Evolutionary conservation across 2,797 vertebrate species (phyloP).

Genomic region (Scyliorhinus canicula): DNA sequence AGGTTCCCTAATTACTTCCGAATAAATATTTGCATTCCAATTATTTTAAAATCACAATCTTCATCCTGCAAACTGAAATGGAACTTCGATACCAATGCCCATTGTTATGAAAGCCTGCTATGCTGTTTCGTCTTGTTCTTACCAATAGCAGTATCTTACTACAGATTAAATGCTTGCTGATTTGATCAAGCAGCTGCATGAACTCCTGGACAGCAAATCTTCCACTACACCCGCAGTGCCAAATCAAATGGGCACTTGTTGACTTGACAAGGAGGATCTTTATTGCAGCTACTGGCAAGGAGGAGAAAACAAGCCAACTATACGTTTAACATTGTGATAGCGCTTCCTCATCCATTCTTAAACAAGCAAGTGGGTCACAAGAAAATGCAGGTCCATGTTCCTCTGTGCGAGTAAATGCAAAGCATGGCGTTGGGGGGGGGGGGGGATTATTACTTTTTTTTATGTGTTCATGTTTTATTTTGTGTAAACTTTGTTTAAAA

Average conservation of each 20-base stretch:
- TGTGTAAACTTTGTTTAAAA: too few species aligned
- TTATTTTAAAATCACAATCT: not conserved
- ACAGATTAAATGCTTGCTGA: not conserved
- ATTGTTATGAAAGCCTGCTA: not conserved
- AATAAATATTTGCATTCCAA: not conserved
- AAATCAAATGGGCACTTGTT: not conserved
- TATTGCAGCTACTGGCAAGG: not conserved
- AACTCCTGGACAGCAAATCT: not conserved
- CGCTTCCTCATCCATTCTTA: too few species aligned
- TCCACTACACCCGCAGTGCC: not conserved
- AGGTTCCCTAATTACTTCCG: not conserved
- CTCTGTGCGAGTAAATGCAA: not conserved
- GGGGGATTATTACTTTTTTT: too few species aligned
- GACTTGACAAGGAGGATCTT: not conserved
- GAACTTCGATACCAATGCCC: not conserved
- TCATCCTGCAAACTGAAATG: not conserved
- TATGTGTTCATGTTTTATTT: too few species aligned
- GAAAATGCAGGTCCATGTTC: not conserved
- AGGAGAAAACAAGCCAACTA: not conserved
- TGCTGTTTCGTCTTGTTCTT: not conserved
- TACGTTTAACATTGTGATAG: not conserved
- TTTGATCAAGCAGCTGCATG: not conserved
- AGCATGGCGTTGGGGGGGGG: too few species aligned
- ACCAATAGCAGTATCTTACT: not conserved
- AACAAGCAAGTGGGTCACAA: not conserved